Conservation (phyloP, 2,113 vertebrate genomes). For the Chloebia gouldiae region DNA sequence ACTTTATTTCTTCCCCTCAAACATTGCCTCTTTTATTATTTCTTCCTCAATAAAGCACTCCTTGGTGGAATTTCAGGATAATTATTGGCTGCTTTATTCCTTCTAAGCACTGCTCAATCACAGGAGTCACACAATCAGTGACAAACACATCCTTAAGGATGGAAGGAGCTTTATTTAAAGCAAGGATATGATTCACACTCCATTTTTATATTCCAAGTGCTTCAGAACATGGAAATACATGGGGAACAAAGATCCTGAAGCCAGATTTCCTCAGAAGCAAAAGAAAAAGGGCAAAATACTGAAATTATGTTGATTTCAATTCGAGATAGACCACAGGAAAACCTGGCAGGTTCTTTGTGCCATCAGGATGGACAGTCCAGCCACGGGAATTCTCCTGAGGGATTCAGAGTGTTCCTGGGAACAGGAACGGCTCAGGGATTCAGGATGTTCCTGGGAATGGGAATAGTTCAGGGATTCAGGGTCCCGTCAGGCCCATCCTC, state of each 20-base stretch:
- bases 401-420: background rate
- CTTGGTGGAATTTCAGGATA: background rate
- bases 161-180: constrained; percentile 47
- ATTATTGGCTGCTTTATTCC: constrained; percentile 18
- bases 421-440: accelerated
- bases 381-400: background rate
- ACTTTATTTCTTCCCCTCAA: background rate
- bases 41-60: background rate
- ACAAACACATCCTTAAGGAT: background rate
- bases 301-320: background rate
- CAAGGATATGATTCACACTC: constrained; percentile 41
- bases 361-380: background rate
- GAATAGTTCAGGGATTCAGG: background rate
- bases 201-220: background rate
- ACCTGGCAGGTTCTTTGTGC: background rate
- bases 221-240: background rate
- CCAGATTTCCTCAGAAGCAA: background rate
- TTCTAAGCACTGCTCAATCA: background rate
- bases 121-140: background rate
- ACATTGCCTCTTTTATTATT: background rate
- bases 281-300: background rate
- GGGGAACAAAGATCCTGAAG: background rate
- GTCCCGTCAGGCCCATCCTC: too few relatives aligned
- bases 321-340: background rate
- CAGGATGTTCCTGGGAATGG: background rate